Base-by-base conservation (phyloP, 1,140 invertebrate species). In the Choristoneura fumiferana region DNA sequence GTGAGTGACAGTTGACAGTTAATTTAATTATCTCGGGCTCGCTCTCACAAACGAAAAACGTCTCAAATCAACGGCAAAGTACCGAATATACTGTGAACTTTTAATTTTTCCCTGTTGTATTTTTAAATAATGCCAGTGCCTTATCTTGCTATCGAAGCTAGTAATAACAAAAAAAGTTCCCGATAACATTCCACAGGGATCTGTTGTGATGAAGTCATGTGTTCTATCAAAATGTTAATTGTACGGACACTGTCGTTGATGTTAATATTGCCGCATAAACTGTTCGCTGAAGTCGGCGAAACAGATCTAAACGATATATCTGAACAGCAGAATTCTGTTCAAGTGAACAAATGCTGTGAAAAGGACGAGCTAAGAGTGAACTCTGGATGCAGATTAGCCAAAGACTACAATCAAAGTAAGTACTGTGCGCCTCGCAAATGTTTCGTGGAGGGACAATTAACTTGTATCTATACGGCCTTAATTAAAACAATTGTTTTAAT, bases 341-440 rank as follows among this genome's bases (percentile, higher is more conserved):
- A 83, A 65, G 90, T 95, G 43, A 93, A 94, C 62, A 96, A 96
- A 90, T 96, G 95, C 78, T 96, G 95, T 84, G 93, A 94, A 72
- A 78, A 82, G 13, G 89, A 92, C 63, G 94, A 96, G 78, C 77
- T 96, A 22, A 91, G 94, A 67, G 77, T 95, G n/a, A 93, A 94
- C 63, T 88, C 87, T 35, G 80, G 84, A 57, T 95, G 95, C 78
- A 91, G 90, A 67, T 81, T 91, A 62, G 85, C 92, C 4, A 87
- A 91, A 60, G 81, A 92, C 57, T 92, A 92, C 43, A 91, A 92
- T 66, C 87, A 92, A 73, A 84, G 86, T 86, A 79, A 81, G 84
- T 76, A 73, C 17, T 45, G 17, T 58, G 40, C 8, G n/a, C 12
- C 37, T 54, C 38, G 39, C 43, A 49, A 29, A 22, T 49, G 43